Conservation (phyloP, 2,113 vertebrate species). For the Pogonocichla stellata region DNA sequence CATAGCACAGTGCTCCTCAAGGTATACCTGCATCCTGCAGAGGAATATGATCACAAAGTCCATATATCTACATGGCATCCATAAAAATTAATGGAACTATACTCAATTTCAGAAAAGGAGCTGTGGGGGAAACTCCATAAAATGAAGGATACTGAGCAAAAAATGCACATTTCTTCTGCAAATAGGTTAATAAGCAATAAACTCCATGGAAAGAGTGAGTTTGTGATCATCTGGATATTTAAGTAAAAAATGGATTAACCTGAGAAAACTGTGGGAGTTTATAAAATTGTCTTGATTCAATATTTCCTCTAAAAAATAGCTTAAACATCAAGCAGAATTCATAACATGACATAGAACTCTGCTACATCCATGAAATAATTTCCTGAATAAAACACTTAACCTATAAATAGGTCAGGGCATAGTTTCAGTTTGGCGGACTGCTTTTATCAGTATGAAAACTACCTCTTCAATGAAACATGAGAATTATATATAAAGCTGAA, state of each 20-base stretch:
- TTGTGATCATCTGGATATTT: not conserved
- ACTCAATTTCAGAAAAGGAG: not conserved
- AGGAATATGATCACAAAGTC: not conserved
- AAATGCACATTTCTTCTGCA: not conserved
- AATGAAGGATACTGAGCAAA: not conserved
- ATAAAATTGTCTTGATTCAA: not conserved
- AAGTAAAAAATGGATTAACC: not conserved
- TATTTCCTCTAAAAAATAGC: not conserved
- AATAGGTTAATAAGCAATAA: not conserved
- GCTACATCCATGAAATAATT: not conserved
- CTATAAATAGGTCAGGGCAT: not conserved
- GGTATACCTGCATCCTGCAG: not conserved
- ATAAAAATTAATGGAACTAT: not conserved
- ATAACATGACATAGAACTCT: not conserved
- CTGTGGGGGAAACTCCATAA: not conserved
- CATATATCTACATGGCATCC: not conserved
- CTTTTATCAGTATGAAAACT: not conserved
- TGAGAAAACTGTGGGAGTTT: not conserved
- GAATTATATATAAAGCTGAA: not conserved
- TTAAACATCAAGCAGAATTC: not conserved
- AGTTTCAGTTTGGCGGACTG: not conserved
- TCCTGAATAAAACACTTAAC: not conserved
- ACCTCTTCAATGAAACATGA: not conserved
- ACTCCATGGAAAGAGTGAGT: fast-evolving
- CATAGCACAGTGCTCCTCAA: not conserved